Evolutionary conservation across 2,888 invertebrate genomes (phyloP).

Genomic region (Monochamus alternatus): DNA sequence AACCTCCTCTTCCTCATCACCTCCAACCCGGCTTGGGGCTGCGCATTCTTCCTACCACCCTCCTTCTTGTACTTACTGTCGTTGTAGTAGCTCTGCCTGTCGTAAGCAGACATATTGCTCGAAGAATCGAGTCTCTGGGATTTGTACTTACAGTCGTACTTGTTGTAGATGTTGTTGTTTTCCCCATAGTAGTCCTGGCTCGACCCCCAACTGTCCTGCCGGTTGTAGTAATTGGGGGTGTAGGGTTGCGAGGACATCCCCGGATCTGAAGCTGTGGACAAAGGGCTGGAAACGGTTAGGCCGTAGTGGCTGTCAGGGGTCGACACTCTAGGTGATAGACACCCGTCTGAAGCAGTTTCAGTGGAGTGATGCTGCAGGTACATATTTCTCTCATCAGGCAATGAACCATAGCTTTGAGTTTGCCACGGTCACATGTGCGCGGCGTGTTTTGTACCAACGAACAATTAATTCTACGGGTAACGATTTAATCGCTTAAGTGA

Average conservation of each 20-base stretch:
- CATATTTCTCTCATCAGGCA: slow-evolving; percentile 51
- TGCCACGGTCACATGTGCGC: not conserved
- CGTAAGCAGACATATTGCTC: slow-evolving; percentile 51
- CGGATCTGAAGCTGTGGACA: slow-evolving; percentile 64
- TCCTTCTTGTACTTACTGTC: slow-evolving; percentile 53
- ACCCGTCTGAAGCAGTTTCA: slow-evolving; percentile 68
- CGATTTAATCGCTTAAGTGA: slow-evolving; percentile 22
- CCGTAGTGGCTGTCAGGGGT: slow-evolving; percentile 67
- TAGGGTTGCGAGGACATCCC: slow-evolving; percentile 69
- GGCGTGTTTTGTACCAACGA: slow-evolving; percentile 15
- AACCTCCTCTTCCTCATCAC: slow-evolving; percentile 75
- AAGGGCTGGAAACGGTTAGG: slow-evolving; percentile 63
- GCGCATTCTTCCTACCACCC: slow-evolving; percentile 40
- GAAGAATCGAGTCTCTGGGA: slow-evolving; percentile 52
- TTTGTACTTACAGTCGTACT: slow-evolving; percentile 60
- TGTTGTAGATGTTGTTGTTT: slow-evolving; percentile 66
- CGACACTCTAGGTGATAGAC: slow-evolving; percentile 65
- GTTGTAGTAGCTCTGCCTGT: slow-evolving; percentile 58
- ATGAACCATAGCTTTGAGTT: slow-evolving; percentile 21
- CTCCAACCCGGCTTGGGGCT: slow-evolving; percentile 63
- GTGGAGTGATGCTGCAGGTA: slow-evolving; percentile 59
- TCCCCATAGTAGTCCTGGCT: slow-evolving; percentile 66
- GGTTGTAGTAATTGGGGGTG: slow-evolving; percentile 65
- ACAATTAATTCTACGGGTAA: slow-evolving; percentile 19
- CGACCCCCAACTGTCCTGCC: slow-evolving; percentile 57